Evolutionary conservation across 2,797 vertebrate genomes (phyloP), one percentile per base, ranked within the genome.

Genomic region (Clarias pachynema): DNA sequence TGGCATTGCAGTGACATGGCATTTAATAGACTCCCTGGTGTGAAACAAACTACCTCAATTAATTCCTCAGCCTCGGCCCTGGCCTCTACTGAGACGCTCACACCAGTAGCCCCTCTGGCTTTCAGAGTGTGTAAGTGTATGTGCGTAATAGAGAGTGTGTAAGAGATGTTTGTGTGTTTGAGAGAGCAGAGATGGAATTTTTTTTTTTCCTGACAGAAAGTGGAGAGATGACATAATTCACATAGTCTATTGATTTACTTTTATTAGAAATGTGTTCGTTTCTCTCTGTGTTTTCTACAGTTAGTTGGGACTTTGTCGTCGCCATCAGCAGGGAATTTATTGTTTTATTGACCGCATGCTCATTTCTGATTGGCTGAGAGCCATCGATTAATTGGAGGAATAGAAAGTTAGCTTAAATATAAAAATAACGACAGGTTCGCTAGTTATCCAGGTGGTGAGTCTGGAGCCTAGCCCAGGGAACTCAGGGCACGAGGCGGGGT

Each of bases 41-140:
- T 94, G 94, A 94, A 95, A 94, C 94, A 95, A 95, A 95, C 93
- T 94, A 94, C 94, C 92, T 94, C 94, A 94, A 94, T 95, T 94
- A 95, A 94, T 94, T 94, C 93, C 91, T 93, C 90, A 81, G 89
- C 91, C 93, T 92, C 88, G 78, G 91, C 93, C 93, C 89, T 94
- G 93, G 93, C 93, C 94, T 94, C 93, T 93, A 86, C 92, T 88
- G 91, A 93, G 91, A 89, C 89, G 86, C 92, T 90, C 89, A 88
- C 90, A 90, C 87, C 83, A 85, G 84, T 82, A 91, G 88, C 87
- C 89, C 89, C 89, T 90, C 87, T 90, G 87, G 89, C 89, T 87
- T 81, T 85, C 83, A 59, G 83, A 53, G 77, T 85, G 65, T 83
- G 84, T 87, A 83, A 56, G 82, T 65, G 31, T n/a, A 74, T 49